phyloP scores from a whole-genome alignment of 1,140 invertebrate genomes.

The Ditylenchus dipsaci region DNA sequence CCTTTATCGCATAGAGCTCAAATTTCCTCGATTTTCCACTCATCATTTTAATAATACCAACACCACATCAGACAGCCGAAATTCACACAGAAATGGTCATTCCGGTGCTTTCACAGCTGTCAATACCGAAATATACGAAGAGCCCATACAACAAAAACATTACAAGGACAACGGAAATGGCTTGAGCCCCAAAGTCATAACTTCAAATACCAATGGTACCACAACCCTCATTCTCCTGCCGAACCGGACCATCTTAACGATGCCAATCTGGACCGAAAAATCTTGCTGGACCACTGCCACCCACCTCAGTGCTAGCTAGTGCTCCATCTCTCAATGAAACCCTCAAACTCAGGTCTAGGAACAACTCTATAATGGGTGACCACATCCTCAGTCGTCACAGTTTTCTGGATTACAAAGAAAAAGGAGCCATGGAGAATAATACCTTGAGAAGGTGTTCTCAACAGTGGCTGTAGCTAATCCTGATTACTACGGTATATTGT shows the following conservation, averaged over 20 bases:
- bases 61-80: no score
- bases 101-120: background rate
- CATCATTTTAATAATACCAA: background rate
- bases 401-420: background rate
- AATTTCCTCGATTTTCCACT: slow-evolving; percentile 3
- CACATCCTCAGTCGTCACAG: slow-evolving; percentile 1
- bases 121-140: background rate
- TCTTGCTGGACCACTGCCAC: no score
- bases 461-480: background rate
- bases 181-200: no score
- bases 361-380: background rate
- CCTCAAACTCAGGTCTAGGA: background rate
- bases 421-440: background rate
- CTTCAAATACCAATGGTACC: no score
- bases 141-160: no score
- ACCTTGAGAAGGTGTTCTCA: background rate
- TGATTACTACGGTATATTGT: background rate
- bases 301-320: no score
- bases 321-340: no score
- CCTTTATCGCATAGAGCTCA: slow-evolving; percentile 12
- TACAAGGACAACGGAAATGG: no score
- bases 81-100: background rate
- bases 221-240: no score
- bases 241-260: no score
- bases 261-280: no score